Evolutionary conservation across 2,797 vertebrate species (phyloP).

Genomic region (Miichthys miiuy): DNA sequence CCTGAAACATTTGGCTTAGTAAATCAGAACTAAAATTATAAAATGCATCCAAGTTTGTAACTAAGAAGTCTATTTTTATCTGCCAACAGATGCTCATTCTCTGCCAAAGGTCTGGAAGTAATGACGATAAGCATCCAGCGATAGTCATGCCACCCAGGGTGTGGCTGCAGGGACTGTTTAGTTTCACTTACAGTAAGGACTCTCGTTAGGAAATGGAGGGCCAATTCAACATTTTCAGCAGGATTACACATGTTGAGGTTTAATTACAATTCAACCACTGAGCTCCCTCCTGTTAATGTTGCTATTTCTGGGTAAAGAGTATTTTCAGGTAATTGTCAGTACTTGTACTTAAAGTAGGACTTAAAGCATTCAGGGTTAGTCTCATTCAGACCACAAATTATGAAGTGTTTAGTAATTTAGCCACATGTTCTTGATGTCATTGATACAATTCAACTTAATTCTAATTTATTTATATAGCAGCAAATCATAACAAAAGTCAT

Average conservation of each 20-base stretch:
- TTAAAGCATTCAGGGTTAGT: not conserved
- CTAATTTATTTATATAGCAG: too few species aligned
- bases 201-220: constrained; percentile 29
- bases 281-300: not conserved
- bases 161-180: constrained; percentile 62
- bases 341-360: not conserved
- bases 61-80: constrained; percentile 23
- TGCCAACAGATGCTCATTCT: not conserved
- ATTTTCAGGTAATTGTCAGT: not conserved
- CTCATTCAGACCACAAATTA: not conserved
- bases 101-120: constrained; percentile 37
- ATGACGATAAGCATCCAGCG: constrained; percentile 57
- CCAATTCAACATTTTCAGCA: constrained; percentile 37
- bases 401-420: not conserved
- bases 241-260: not conserved
- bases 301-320: constrained; percentile 4
- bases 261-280: constrained; percentile 18
- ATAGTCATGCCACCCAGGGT: constrained; percentile 52
- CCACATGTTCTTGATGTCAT: not conserved
- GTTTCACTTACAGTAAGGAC: constrained; percentile 42
- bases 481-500: too few species aligned
- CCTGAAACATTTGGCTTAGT: constrained; percentile 13
- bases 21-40: not conserved
- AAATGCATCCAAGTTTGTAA: constrained; percentile 25
- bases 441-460: not conserved